Percentiles rank a stretch among this genome's conserved stretches.
phyloP scores from a whole-genome alignment of 2,113 vertebrate species.

The Saguinus imperator region DNA sequence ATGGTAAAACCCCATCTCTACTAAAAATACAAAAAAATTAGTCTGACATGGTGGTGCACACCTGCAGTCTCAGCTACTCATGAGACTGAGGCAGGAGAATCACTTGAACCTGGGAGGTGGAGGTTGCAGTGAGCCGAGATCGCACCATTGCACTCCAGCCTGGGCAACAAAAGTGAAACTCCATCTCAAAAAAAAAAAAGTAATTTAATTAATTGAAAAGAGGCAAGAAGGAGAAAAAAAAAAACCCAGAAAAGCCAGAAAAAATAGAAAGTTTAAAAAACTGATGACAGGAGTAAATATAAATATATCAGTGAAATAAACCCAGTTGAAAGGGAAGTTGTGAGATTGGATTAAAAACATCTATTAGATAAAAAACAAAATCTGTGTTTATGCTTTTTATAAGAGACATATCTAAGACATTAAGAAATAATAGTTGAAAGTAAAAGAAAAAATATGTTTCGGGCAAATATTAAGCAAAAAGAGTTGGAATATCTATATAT shows the following conservation, averaged over 20 bases:
- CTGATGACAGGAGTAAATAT: neutral
- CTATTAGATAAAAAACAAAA: neutral
- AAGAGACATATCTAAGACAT: neutral
- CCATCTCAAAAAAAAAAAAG: too few relatives aligned
- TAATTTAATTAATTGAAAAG: neutral
- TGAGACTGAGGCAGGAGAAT: too few relatives aligned
- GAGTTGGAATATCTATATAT: neutral
- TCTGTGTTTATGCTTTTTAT: neutral
- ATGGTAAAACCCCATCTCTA: too few relatives aligned
- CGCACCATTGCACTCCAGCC: too few relatives aligned
- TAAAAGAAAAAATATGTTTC: neutral
- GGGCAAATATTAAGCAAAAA: neutral
- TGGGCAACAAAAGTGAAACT: too few relatives aligned
- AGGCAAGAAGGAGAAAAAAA: neutral
- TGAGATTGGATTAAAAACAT: neutral
- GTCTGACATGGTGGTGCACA: rapidly evolving
- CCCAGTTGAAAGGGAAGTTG: neutral
- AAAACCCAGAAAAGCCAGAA: neutral
- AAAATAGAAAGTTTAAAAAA: neutral
- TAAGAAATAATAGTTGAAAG: neutral
- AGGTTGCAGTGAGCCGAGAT: too few relatives aligned
- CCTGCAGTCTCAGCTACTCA: too few relatives aligned
- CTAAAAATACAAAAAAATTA: too few relatives aligned
- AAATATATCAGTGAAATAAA: constrained; percentile 5
- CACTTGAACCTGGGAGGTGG: rapidly evolving